These are phyloP conservation scores for Philereme transversata DNA, from an alignment of 2,888 invertebrate genomes.

Conservation along the genomic window DNA sequence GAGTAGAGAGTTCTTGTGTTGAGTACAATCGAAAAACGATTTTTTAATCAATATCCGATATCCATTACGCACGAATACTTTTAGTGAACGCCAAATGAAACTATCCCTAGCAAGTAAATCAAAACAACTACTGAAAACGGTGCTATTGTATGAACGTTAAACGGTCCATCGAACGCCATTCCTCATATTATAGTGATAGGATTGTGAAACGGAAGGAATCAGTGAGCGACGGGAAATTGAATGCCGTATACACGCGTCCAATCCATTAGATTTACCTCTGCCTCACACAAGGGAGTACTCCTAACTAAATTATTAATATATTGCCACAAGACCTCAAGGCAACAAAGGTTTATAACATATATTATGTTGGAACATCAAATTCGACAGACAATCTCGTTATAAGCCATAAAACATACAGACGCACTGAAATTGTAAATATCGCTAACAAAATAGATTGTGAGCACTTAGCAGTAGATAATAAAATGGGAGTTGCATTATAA, in stretches of 20 bases:
- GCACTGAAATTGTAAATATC: neutral
- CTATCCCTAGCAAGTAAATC: constrained; percentile 29
- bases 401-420: neutral
- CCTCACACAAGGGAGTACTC: constrained; percentile 30
- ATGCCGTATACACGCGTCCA: constrained; percentile 45
- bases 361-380: constrained; percentile 6
- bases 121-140: constrained; percentile 34
- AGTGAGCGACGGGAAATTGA: constrained; percentile 54
- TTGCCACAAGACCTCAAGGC: constrained; percentile 13
- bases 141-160: constrained; percentile 31
- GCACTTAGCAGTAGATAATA: too few species aligned
- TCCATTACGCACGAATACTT: constrained; percentile 53
- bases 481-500: constrained; percentile 3
- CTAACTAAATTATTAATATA: constrained; percentile 36
- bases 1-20: too few species aligned
- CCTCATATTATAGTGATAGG: constrained; percentile 40
- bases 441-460: too few species aligned
- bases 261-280: constrained; percentile 46
- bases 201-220: constrained; percentile 46
- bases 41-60: constrained; percentile 41
- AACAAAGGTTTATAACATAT: constrained; percentile 13
- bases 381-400: neutral
- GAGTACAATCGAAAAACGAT: neutral
- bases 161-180: constrained; percentile 5
- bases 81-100: constrained; percentile 49